These are phyloP conservation scores for Andrena bicolor DNA, from an alignment of 2,888 invertebrate genomes.

Conservation along the genomic window DNA sequence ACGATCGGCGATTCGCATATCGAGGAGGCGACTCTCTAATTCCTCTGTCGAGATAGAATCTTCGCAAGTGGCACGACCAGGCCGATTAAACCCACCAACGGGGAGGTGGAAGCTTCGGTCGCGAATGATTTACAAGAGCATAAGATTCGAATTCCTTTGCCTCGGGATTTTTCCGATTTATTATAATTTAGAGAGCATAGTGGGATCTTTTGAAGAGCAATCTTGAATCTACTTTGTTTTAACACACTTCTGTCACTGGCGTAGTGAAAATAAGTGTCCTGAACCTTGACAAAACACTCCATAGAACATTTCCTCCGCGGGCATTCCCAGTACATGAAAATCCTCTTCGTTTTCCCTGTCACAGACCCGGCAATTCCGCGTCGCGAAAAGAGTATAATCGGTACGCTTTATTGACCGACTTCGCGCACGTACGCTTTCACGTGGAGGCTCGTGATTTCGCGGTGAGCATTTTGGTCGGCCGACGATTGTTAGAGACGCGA, in stretches of 20 bases:
- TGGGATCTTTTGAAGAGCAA: background rate
- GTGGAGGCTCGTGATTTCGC: slow-evolving; percentile 17
- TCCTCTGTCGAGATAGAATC: background rate
- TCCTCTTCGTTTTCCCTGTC: slow-evolving; percentile 9
- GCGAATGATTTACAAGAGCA: background rate
- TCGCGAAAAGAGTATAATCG: slow-evolving; percentile 1
- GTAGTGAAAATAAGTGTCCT: background rate
- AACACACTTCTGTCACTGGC: too few relatives aligned
- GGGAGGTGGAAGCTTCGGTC: background rate
- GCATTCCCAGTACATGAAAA: too few relatives aligned
- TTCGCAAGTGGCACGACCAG: background rate
- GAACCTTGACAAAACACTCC: slow-evolving; percentile 1
- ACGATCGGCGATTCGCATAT: slow-evolving; percentile 1
- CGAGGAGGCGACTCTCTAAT: slow-evolving; percentile 21
- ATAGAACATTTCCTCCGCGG: background rate
- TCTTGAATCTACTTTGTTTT: background rate
- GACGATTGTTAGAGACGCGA: slow-evolving; percentile 17
- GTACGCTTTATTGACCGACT: slow-evolving; percentile 32
- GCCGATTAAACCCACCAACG: background rate
- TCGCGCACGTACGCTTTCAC: slow-evolving; percentile 20
- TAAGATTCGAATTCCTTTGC: background rate
- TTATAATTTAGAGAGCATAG: too few relatives aligned
- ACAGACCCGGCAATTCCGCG: slow-evolving; percentile 5
- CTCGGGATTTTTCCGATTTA: too few relatives aligned
- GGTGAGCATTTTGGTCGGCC: slow-evolving; percentile 18